phyloP scores from a whole-genome alignment of 92 coral and sea anemone species.

The Paramuricea clavata region DNA sequence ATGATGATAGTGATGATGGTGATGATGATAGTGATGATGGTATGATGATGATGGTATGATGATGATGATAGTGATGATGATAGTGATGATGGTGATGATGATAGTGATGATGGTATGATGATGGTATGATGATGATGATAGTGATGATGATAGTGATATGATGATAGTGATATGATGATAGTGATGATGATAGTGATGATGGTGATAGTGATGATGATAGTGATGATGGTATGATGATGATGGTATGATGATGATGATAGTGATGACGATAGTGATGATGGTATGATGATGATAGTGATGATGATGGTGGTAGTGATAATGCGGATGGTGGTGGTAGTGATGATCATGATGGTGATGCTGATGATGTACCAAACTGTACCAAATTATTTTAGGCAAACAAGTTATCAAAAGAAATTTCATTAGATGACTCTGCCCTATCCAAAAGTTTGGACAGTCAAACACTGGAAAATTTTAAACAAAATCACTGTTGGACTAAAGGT shows the following conservation, averaged over 20 bases:
- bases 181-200: neutral
- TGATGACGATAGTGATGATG: too few species aligned
- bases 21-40: neutral
- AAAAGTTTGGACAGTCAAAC: conserved; percentile 95
- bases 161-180: neutral
- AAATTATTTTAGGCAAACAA: conserved; percentile 58
- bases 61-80: neutral
- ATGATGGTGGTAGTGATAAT: neutral
- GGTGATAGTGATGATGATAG: neutral
- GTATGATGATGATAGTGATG: neutral
- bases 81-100: neutral
- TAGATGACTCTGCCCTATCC: conserved; percentile 79
- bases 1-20: neutral
- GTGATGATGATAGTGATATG: neutral
- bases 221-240: neutral
- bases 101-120: neutral
- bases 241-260: neutral
- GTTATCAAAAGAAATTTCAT: conserved; percentile 76
- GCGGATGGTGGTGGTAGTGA: neutral
- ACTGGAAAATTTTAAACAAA: conserved; percentile 84
- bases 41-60: neutral
- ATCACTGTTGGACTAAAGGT: conserved; percentile 86
- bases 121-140: neutral
- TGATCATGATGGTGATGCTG: neutral
- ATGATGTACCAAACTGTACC: neutral